These are phyloP conservation scores for Molossus molossus DNA, from an alignment of 2,797 vertebrate species.

Conservation along the genomic window DNA sequence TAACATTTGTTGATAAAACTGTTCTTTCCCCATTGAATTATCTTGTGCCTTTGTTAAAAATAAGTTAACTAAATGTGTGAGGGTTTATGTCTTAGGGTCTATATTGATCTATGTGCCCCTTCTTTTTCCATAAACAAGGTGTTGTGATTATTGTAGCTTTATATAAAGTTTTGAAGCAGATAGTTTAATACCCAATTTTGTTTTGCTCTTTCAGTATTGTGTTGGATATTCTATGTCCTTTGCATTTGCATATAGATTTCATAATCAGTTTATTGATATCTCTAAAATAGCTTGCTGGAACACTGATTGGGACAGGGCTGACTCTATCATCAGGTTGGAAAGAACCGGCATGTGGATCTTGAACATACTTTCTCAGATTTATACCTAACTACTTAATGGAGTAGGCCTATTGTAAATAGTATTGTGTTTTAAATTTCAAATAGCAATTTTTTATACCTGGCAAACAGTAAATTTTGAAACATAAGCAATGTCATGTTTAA, in stretches of 20 bases:
- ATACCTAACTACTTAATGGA: background rate
- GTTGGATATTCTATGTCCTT: background rate
- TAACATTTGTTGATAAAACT: conserved; percentile 36
- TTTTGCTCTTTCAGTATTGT: background rate
- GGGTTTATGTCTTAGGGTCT: background rate
- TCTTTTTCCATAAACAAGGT: background rate
- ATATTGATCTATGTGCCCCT: conserved; percentile 36
- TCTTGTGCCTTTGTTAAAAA: conserved; percentile 5
- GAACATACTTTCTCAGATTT: background rate
- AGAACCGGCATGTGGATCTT: background rate
- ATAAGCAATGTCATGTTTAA: background rate
- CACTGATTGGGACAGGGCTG: background rate
- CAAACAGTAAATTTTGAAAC: background rate
- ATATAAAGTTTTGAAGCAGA: conserved; percentile 26
- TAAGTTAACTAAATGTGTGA: background rate
- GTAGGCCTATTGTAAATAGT: background rate
- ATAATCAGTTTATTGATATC: background rate
- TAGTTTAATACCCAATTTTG: background rate
- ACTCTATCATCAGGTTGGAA: background rate
- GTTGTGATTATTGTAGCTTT: background rate
- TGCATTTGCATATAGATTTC: background rate
- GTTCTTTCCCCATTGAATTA: conserved; percentile 38
- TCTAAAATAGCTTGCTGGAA: background rate
- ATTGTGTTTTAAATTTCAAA: background rate
- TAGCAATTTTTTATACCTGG: background rate